A percentile compares a stretch with the other conserved stretches of the same genome.
phyloP scores from a whole-genome alignment of 2,888 invertebrate genomes.

The Orgyia antiqua region DNA sequence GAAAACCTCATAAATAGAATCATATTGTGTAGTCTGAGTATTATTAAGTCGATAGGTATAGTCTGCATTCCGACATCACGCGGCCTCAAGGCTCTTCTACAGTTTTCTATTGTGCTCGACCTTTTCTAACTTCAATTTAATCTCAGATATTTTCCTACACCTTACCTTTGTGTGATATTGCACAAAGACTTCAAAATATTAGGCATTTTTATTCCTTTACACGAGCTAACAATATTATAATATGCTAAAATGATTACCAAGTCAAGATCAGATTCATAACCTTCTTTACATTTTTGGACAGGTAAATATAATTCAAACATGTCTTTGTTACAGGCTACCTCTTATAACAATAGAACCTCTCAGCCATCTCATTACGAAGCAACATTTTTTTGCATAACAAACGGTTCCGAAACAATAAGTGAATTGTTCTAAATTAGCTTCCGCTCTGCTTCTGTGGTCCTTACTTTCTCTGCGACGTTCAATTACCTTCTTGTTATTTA shows the following conservation, averaged over 20 bases:
- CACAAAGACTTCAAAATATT: slow-evolving; percentile 25
- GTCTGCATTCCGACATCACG: slow-evolving; percentile 46
- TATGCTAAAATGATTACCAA: slow-evolving; percentile 17
- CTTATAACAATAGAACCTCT: slow-evolving; percentile 22
- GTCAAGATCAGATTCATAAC: slow-evolving; percentile 21
- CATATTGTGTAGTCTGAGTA: slow-evolving; percentile 46
- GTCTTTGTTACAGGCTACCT: slow-evolving; percentile 23
- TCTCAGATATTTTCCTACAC: slow-evolving; percentile 51
- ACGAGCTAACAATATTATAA: slow-evolving; percentile 8
- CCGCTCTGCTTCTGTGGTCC: slow-evolving; percentile 42
- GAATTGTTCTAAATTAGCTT: slow-evolving; percentile 47
- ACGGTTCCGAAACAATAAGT: slow-evolving; percentile 39
- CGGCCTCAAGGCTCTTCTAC: slow-evolving; percentile 30
- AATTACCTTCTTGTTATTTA: slow-evolving; percentile 12
- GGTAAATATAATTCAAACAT: slow-evolving; percentile 26
- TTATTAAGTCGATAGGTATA: slow-evolving; percentile 53
- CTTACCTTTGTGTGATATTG: slow-evolving; percentile 34
- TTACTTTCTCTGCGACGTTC: slow-evolving; percentile 40
- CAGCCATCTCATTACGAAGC: slow-evolving; percentile 22
- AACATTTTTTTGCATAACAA: slow-evolving; percentile 41
- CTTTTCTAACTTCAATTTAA: slow-evolving; percentile 60
- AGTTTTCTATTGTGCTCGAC: slow-evolving; percentile 50
- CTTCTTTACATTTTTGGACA: slow-evolving; percentile 24
- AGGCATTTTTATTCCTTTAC: slow-evolving; percentile 18
- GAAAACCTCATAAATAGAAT: slow-evolving; percentile 34